Percentiles rank a stretch among this genome's conserved stretches.
phyloP scores from a whole-genome alignment of 2,113 vertebrate genomes.

The Conger conger region DNA sequence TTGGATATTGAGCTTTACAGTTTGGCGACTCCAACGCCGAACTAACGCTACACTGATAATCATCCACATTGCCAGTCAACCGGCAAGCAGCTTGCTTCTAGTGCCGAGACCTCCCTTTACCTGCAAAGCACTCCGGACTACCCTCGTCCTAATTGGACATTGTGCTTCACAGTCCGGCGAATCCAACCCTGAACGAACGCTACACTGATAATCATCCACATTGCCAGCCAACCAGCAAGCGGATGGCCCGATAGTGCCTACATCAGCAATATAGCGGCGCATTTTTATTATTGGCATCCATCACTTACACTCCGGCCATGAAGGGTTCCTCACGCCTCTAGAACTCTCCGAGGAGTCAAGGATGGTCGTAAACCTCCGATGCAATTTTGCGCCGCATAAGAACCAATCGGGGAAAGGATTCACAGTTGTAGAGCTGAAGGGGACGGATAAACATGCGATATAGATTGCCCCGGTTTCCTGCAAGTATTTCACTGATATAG shows the following conservation, averaged over 20 bases:
- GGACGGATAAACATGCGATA: background rate
- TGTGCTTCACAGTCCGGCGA: conserved; percentile 37
- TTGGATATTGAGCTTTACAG: conserved; percentile 47
- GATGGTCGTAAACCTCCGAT: background rate
- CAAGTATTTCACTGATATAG: background rate
- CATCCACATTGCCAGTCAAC: conserved; percentile 43
- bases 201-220: conserved; percentile 40
- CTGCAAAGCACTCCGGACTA: conserved; percentile 34
- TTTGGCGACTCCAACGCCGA: conserved; percentile 41
- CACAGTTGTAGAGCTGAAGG: background rate
- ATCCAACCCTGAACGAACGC: conserved; percentile 51
- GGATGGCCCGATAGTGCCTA: conserved; percentile 26
- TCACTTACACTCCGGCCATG: background rate
- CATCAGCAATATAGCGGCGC: background rate
- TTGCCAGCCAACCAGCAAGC: conserved; percentile 52
- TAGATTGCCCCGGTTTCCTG: background rate
- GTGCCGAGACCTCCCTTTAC: no score
- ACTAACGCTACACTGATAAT: conserved; percentile 49
- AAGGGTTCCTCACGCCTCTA: background rate
- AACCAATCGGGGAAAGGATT: background rate
- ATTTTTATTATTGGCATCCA: background rate
- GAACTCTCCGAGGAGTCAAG: background rate
- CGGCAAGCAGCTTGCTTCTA: conserved; percentile 51
- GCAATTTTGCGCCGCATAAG: background rate
- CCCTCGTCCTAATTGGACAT: conserved; percentile 44